A percentile compares a stretch with the other conserved stretches of the same genome.
phyloP scores from a whole-genome alignment of 30 jellyfish, hydroid and myxozoan species.

The Aurelia aurita region DNA sequence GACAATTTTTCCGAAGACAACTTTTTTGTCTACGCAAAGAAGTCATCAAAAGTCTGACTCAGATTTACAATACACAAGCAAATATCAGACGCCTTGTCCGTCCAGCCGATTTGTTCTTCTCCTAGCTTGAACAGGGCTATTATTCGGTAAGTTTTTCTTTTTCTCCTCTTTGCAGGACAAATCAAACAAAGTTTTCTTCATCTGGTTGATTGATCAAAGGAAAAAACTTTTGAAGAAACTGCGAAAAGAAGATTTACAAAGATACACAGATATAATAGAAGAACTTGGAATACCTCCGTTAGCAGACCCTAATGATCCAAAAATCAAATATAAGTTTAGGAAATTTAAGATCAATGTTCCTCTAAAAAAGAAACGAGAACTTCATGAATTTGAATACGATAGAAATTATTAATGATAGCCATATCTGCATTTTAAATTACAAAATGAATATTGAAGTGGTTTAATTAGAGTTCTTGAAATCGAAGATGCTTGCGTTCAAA shows the following conservation, averaged over 20 bases:
- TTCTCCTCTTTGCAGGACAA: conserved; percentile 63
- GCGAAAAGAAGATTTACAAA: conserved; percentile 47
- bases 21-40: too few species aligned
- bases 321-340: conserved; percentile 81
- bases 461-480: too few species aligned
- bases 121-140: too few species aligned
- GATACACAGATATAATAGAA: conserved; percentile 68
- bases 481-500: too few species aligned
- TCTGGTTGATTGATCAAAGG: conserved; percentile 93
- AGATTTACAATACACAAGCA: background rate
- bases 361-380: conserved; percentile 82
- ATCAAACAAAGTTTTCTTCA: conserved; percentile 76
- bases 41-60: background rate
- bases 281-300: conserved; percentile 85
- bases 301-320: conserved; percentile 83
- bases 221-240: conserved; percentile 78
- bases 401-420: conserved; percentile 56
- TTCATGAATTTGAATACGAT: conserved; percentile 94
- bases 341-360: conserved; percentile 94
- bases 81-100: background rate
- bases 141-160: background rate
- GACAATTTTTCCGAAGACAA: background rate
- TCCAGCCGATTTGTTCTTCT: background rate
- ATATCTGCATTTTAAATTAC: too few species aligned
- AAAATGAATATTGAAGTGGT: too few species aligned